Evolutionary conservation across 2,113 vertebrate genomes (phyloP), one percentile per base, ranked within the genome.

Genomic region (Oplegnathus fasciatus): DNA sequence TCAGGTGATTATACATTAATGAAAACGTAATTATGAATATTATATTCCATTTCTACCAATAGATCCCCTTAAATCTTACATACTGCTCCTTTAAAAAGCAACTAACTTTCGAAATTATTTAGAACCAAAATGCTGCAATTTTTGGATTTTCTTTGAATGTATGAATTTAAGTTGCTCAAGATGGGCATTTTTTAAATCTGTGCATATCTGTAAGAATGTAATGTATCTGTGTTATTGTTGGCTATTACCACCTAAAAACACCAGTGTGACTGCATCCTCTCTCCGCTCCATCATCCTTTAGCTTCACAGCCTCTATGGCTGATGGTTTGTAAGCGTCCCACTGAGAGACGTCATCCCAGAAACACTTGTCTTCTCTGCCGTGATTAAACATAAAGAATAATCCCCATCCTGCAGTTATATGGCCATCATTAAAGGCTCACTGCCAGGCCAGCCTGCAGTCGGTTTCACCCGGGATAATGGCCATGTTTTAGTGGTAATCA

Each of bases 331-430:
- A 87, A 91, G 87, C 68, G 44, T 72, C 88, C 83, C 86, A 6
- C 37, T 52, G 88, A 86, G 89, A 79, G 55, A 70, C 11, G 60
- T 64, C 77, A 58, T 86, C 89, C 86, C 37, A 34, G 86, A 88
- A 91, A 68, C 88, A 81, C 83, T 86, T 52, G 78, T 91, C 87
- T 82, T 82, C 83, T 80, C 77, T 28, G 82, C 71, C 67, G 48
- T 88, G 86, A 91, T 90, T 93, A 86, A 90, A 86, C 85, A 75
- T 85, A 80, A 90, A 86, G 86, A 80, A 88, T 83, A 83, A 88
- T 84, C 68, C 86, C 83, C 74, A 28, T 89, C 78, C 75, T 80
- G 85, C 73, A 74, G 80, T 88, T 91, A 85, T 91, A 89, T 68
- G 80, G 82, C 69, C 50, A 28, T 87, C 89, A 90, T 93, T 92